Base-by-base conservation (phyloP, 2,888 invertebrate species). In the Morpho helenor region DNA sequence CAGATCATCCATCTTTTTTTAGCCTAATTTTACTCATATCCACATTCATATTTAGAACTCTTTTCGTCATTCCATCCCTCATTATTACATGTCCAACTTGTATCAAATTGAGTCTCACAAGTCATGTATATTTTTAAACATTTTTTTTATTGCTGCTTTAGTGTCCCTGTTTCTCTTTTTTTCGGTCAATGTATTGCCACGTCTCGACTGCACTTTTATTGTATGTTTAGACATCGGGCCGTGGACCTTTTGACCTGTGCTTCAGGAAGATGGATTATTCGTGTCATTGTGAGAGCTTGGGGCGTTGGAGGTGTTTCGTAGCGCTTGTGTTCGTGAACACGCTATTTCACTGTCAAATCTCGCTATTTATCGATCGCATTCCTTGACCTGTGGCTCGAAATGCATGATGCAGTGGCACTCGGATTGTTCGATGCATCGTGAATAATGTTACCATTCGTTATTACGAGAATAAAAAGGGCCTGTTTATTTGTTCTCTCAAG, bases 331-430 rank as follows among this genome's bases (percentile, higher is more conserved):
- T 71, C 72, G 73, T 72, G 71, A 73, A 73, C 75, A 73, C 74
- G 77, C 75, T 85, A 80, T 84, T 80, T 87, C 80, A 84, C 83
- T 86, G 86, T 86, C 84, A 83, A 82, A 86, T 81, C 76, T 79
- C 68, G 74, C 75, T 75, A 79, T 82, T 78, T 82, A 83, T 82
- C 79, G 77, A 77, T 70, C 75, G 75, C 81, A 82, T 82, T 80
- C 74, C 74, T 72, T 76, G 84, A 82, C 81, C 83, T 78, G 56
- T 78, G 84, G 73, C 78, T 69, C 63, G 68, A 60, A 75, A 76
- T 77, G 77, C 75, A 80, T 77, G 77, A 75, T 75, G 71, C 70
- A 71, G 68, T 74, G 75, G 71, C 73, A 71, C 71, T 72, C 72
- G 69, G 74, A 73, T 74, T 73, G 69, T 69, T 71, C 71, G 64